These are phyloP conservation scores for Tenrec ecaudatus DNA, from an alignment of 2,113 vertebrate species.

Conservation along the genomic window DNA sequence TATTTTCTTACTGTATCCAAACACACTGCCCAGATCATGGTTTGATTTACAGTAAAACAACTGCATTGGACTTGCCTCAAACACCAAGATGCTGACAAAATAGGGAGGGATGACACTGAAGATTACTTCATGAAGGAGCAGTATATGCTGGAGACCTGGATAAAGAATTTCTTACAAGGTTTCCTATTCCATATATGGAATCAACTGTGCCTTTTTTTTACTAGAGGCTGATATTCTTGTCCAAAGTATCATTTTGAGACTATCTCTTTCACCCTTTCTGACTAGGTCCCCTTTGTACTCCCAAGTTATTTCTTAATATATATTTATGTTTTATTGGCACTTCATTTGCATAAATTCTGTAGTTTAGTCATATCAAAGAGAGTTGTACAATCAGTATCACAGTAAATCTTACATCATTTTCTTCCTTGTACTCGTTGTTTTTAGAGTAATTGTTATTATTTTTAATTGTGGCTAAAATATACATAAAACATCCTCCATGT, in stretches of 20 bases:
- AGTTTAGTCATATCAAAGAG: too few relatives aligned
- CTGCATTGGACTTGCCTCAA: constrained; percentile 4
- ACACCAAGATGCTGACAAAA: neutral
- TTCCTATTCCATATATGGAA: neutral
- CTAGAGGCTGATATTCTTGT: constrained; percentile 13
- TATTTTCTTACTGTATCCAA: constrained; percentile 41
- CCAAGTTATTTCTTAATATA: neutral
- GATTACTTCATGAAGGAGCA: neutral
- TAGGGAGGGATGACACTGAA: neutral
- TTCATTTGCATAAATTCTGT: too few relatives aligned
- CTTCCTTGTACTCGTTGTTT: too few relatives aligned
- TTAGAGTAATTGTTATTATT: too few relatives aligned
- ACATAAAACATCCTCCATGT: too few relatives aligned
- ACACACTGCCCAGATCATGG: neutral
- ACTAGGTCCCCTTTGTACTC: neutral
- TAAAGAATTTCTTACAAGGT: neutral
- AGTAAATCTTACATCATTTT: too few relatives aligned
- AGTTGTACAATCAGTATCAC: too few relatives aligned
- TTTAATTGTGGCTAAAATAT: too few relatives aligned
- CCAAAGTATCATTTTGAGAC: constrained; percentile 48
- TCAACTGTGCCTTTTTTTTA: neutral
- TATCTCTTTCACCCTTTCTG: neutral
- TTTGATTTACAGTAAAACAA: constrained; percentile 51
- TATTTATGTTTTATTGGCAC: too few relatives aligned
- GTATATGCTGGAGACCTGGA: constrained; percentile 26